Base-by-base conservation (phyloP, 23 tunicate species). In the Ascidia mentula region DNA sequence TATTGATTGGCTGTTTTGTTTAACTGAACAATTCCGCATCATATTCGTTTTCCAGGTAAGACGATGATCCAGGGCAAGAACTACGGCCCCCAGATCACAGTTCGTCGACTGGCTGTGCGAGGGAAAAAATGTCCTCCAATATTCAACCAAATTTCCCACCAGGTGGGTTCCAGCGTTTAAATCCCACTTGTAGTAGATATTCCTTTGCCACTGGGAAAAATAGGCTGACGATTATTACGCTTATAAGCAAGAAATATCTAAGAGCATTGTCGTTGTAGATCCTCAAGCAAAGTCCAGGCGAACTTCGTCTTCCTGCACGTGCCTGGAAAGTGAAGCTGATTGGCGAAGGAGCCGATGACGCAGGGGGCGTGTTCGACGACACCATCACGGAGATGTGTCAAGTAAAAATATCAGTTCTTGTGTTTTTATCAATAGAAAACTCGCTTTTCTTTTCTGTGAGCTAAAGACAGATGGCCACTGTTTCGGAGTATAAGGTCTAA, bases 291-390 rank as follows among this genome's bases (percentile, higher is more conserved):
- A 93, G 90, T 39, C 87, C 92, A 0, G 77, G 59, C 5, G 89
- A 95, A 24, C 87, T 95, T 22, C 86, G 99, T 1, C 87, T 95
- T 26, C 99, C 99, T 2, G 84, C 96, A 6, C 69, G 99, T n/a
- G 99, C 99, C 36, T 95, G 99, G 99, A 95, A 95, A 59, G 95
- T 95, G 36, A 86, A 85, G 76, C 75, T 95, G 85, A 70, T 95
- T 32, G 99, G 99, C 6, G 99, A 93, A 87, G 99, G 94, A 39
- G 99, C 99, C 6, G 99, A 95, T 72, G 99, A 95, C 69, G 99
- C 99, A 24, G 99, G 99, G 32, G 99, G 99, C 22, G 99, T 95
- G 73, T 95, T 95, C 42, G 99, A 95, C 75, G 99, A 95, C 78
- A 95, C 99, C 46, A 83, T 95, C 72, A 95, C 99, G 0, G 99